phyloP scores from a whole-genome alignment of 1,140 invertebrate genomes.

The Charaxes varanes region DNA sequence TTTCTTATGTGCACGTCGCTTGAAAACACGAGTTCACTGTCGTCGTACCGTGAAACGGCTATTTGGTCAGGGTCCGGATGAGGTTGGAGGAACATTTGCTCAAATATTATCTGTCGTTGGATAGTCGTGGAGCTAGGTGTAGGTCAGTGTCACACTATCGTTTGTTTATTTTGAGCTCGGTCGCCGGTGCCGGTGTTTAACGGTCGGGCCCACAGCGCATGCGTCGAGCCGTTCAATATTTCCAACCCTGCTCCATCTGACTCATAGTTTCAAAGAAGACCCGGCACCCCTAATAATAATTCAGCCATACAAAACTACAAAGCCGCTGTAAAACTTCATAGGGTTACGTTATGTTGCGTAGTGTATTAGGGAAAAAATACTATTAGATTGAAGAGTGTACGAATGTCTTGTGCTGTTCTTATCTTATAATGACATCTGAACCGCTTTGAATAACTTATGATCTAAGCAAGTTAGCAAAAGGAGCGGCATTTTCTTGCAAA shows the following conservation, averaged over 20 bases:
- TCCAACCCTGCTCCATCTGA: constrained; percentile 45
- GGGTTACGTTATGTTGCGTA: no score
- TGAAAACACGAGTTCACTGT: constrained; percentile 18
- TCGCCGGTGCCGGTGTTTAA: constrained; percentile 32
- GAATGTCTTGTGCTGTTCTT: no score
- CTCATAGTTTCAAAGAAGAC: no score
- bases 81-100: background rate
- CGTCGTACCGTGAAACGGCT: constrained; percentile 4
- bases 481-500: no score
- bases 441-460: no score
- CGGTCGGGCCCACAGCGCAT: constrained; percentile 38
- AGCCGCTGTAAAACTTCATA: no score
- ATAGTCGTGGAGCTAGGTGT: constrained; percentile 23
- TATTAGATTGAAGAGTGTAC: no score
- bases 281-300: no score
- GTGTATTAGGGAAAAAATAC: no score
- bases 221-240: constrained; percentile 58
- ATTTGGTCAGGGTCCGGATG: background rate
- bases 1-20: constrained; percentile 54
- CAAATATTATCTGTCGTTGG: constrained; percentile 7
- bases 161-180: constrained; percentile 60
- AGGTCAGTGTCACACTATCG: constrained; percentile 48
- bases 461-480: no score
- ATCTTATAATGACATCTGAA: no score
- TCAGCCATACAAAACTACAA: no score